Evolutionary conservation across 2,113 vertebrate species (phyloP).

Genomic region (Varanus salvator): DNA sequence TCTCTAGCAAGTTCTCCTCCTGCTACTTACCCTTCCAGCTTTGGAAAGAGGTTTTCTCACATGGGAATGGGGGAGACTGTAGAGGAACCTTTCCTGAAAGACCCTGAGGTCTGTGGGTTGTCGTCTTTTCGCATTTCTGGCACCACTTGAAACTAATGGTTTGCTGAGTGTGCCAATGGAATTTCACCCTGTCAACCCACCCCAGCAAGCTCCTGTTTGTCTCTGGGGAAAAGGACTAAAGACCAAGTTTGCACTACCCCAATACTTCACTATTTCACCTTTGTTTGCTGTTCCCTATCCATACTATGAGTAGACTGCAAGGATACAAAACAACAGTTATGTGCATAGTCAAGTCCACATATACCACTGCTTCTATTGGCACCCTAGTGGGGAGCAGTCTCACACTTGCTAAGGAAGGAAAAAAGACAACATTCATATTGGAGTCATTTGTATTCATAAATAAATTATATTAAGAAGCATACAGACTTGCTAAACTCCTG

Average conservation of each 20-base stretch:
- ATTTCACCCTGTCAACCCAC: neutral
- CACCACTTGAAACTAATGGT: neutral
- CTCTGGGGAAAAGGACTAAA: neutral
- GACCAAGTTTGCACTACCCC: neutral
- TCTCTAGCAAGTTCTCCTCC: neutral
- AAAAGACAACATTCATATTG: constrained; percentile 21
- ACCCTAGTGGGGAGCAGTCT: neutral
- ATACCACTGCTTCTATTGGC: neutral
- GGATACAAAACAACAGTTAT: neutral
- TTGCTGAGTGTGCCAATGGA: neutral
- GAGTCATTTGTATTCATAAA: constrained; percentile 33
- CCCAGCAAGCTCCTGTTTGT: neutral
- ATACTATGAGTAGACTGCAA: neutral
- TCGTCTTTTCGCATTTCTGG: neutral
- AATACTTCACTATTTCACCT: neutral
- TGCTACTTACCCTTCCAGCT: neutral
- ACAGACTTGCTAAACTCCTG: neutral
- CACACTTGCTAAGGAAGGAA: neutral
- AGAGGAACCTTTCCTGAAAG: neutral
- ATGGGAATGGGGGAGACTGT: neutral
- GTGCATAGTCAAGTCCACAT: neutral
- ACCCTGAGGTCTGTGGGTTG: neutral
- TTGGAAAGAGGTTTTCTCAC: neutral
- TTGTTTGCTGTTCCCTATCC: neutral
- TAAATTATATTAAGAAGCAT: neutral